A percentile compares a stretch with the other conserved stretches of the same genome.
These are phyloP conservation scores for Recurvirostra avosetta DNA, from an alignment of 2,113 vertebrate species.

Conservation along the genomic window DNA sequence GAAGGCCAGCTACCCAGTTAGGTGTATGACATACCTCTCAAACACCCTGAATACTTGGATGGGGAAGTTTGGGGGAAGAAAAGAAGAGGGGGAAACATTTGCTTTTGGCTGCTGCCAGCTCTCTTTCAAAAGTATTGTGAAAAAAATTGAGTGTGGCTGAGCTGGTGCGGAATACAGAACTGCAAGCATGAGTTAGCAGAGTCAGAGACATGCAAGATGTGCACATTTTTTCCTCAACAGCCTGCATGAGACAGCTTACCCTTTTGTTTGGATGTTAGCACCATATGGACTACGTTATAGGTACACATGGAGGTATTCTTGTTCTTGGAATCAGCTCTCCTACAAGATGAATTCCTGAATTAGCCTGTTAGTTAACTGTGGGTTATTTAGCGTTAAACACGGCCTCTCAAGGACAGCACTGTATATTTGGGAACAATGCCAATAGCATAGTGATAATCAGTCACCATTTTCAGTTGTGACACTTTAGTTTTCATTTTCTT, in stretches of 20 bases:
- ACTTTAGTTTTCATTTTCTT: not conserved
- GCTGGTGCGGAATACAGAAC: not conserved
- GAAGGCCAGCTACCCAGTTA: not conserved
- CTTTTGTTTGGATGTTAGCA: not conserved
- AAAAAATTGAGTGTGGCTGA: not conserved
- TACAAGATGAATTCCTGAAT: not conserved
- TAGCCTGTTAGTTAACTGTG: not conserved
- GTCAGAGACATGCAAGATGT: not conserved
- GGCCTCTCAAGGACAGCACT: not conserved
- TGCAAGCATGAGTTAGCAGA: not conserved
- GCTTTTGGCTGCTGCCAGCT: not conserved
- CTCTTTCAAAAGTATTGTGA: not conserved
- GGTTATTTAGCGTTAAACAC: not conserved
- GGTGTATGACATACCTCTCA: not conserved
- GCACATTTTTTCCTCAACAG: not conserved
- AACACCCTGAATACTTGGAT: not conserved
- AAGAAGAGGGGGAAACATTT: not conserved
- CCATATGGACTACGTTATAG: not conserved
- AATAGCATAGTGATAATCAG: not conserved
- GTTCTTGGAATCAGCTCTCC: not conserved
- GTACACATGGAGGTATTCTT: not conserved
- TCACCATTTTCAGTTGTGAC: not conserved
- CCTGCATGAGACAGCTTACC: not conserved
- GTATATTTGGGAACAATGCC: not conserved
- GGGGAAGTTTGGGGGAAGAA: not conserved